Conservation (phyloP, 2,888 invertebrate genomes). For the Apotomis turbidana region DNA sequence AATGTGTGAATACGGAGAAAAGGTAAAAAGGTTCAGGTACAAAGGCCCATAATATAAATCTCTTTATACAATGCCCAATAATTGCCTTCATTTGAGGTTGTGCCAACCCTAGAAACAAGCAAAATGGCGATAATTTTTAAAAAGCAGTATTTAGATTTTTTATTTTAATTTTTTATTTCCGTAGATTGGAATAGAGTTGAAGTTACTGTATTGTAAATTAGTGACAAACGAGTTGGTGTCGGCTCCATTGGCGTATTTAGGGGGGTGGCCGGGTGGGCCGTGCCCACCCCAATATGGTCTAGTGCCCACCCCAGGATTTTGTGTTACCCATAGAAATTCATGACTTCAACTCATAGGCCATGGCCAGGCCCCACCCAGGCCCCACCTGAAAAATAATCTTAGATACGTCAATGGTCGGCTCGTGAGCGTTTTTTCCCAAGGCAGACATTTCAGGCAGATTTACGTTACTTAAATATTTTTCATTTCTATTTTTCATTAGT, state of each 20-base stretch:
- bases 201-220: no score
- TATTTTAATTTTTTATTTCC: neutral
- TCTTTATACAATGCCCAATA: slow-evolving; percentile 34
- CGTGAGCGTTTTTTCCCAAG: neutral
- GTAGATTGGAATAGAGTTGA: neutral
- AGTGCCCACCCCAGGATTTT: no score
- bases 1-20: slow-evolving; percentile 31
- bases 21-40: slow-evolving; percentile 33
- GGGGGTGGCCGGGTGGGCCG: no score
- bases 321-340: no score
- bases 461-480: no score
- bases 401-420: no score
- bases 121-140: neutral
- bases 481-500: no score
- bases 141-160: neutral
- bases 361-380: no score
- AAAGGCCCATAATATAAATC: slow-evolving; percentile 30
- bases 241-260: no score
- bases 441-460: neutral
- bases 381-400: no score
- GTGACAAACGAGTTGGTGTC: neutral
- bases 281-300: no score
- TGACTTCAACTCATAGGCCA: no score
- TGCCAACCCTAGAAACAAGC: slow-evolving; percentile 15
- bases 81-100: slow-evolving; percentile 32